Evolutionary conservation across 2,888 invertebrate genomes (phyloP).

Genomic region (Venusia cambrica): DNA sequence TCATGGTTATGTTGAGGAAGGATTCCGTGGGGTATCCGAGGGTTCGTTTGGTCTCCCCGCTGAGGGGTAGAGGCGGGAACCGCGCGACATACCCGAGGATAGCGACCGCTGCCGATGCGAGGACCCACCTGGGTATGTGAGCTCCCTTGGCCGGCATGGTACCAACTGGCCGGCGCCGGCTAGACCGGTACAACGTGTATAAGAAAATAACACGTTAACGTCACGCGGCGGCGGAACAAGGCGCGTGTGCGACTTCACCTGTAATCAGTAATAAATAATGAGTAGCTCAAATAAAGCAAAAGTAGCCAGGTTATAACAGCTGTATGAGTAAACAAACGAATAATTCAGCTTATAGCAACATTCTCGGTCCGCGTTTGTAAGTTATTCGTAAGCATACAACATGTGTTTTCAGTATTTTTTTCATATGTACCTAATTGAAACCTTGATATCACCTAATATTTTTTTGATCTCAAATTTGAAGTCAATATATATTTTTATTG

Average conservation of each 20-base stretch:
- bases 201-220: slow-evolving; percentile 19
- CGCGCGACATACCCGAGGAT: slow-evolving; percentile 19
- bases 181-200: slow-evolving; percentile 4
- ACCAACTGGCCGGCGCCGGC: slow-evolving; percentile 9
- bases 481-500: no score
- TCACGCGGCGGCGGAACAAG: slow-evolving; percentile 10
- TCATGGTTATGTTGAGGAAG: slow-evolving; percentile 28
- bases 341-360: no score
- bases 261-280: no score
- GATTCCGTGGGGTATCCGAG: slow-evolving; percentile 32
- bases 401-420: no score
- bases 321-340: no score
- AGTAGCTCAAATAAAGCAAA: no score
- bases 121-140: slow-evolving; percentile 19
- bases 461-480: no score
- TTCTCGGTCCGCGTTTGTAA: no score
- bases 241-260: slow-evolving; percentile 1
- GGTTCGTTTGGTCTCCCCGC: slow-evolving; percentile 21
- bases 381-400: no score
- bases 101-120: slow-evolving; percentile 25
- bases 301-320: no score
- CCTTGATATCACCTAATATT: no score
- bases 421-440: no score
- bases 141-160: slow-evolving; percentile 25
- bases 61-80: slow-evolving; percentile 22